Conservation (phyloP, 2,113 vertebrate species). For the Xerus inauris region DNA sequence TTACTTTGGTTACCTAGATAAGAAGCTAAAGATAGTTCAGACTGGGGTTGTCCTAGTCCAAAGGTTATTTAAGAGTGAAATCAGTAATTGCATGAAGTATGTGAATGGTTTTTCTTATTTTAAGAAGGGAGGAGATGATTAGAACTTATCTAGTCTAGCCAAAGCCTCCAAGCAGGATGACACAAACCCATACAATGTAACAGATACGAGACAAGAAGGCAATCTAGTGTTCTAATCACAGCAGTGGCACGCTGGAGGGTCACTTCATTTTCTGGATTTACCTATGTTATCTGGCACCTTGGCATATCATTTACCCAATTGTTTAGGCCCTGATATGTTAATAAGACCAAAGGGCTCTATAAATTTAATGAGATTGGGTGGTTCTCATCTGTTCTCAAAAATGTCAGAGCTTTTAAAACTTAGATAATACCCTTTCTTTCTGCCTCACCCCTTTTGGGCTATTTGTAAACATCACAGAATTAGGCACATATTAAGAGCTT, state of each 20-base stretch:
- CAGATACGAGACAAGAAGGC: background rate
- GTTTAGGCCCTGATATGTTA: background rate
- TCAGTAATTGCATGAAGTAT: background rate
- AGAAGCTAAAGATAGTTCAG: background rate
- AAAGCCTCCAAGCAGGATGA: background rate
- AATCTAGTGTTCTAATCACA: background rate
- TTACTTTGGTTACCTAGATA: background rate
- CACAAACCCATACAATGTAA: background rate
- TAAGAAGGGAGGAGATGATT: background rate
- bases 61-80: slow-evolving; percentile 13
- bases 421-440: background rate
- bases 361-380: background rate
- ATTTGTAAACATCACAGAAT: background rate
- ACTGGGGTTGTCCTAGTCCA: background rate
- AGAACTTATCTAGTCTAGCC: background rate
- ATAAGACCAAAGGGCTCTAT: background rate
- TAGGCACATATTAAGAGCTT: background rate
- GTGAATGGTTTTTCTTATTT: background rate
- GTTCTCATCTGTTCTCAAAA: slow-evolving; percentile 1
- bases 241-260: background rate
- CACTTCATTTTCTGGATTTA: background rate
- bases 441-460: background rate
- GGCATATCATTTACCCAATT: background rate
- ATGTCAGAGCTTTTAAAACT: slow-evolving; percentile 13
- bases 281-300: background rate